Percentiles rank a stretch among this genome's conserved stretches.
phyloP scores from a whole-genome alignment of 2,888 invertebrate species.

The Lissonota sp. region DNA sequence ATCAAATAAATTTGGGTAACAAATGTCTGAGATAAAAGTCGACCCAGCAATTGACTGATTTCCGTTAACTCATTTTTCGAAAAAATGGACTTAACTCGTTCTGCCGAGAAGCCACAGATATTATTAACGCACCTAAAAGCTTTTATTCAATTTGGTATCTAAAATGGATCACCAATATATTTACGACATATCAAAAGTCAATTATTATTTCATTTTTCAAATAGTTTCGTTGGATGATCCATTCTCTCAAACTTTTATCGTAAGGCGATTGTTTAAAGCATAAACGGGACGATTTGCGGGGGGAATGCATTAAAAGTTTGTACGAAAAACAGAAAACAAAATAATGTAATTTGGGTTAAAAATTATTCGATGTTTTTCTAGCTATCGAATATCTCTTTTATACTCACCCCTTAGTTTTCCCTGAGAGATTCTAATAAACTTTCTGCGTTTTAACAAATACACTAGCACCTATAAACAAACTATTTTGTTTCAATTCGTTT shows the following conservation, averaged over 20 bases:
- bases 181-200: not conserved
- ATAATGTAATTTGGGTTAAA: conserved; percentile 8
- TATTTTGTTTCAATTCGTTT: conserved; percentile 59
- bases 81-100: too few relatives aligned
- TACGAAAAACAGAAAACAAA: not conserved
- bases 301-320: too few relatives aligned
- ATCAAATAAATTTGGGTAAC: too few relatives aligned
- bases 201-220: not conserved
- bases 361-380: conserved; percentile 13
- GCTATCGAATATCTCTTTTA: conserved; percentile 45
- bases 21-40: too few relatives aligned
- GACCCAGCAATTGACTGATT: too few relatives aligned
- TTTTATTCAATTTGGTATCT: conserved; percentile 64
- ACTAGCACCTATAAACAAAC: conserved; percentile 77
- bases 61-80: too few relatives aligned
- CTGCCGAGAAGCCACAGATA: not conserved
- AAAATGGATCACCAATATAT: conserved; percentile 56
- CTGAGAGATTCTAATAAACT: conserved; percentile 74
- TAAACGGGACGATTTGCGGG: too few relatives aligned
- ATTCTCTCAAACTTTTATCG: conserved; percentile 9
- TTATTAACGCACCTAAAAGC: conserved; percentile 39
- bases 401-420: conserved; percentile 74
- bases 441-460: conserved; percentile 76
- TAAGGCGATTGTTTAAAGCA: not conserved
- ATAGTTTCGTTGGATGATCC: conserved; percentile 10